phyloP scores from a whole-genome alignment of 92 coral and sea anemone species.

The Siderastrea radians region DNA sequence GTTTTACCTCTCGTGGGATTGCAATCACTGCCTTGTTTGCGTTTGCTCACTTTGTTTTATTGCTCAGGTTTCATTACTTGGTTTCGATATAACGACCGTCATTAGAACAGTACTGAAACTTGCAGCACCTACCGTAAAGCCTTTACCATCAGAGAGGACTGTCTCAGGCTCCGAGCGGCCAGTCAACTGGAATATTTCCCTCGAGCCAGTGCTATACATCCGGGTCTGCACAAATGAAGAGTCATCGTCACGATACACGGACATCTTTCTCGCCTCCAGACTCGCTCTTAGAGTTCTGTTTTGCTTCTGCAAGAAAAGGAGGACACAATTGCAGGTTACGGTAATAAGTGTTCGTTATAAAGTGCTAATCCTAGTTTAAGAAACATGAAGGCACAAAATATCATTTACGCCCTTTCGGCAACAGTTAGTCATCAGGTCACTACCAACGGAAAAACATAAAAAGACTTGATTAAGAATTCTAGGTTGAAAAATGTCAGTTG shows the following conservation, averaged over 20 bases:
- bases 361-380: neutral
- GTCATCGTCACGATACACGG: neutral
- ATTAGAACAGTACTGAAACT: neutral
- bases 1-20: no score
- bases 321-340: neutral
- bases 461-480: no score
- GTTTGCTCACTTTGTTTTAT: no score
- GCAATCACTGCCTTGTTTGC: no score
- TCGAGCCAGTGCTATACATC: neutral
- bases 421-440: no score
- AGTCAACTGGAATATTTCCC: slow-evolving; percentile 16
- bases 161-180: neutral
- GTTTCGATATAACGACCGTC: no score
- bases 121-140: slow-evolving; percentile 10
- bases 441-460: no score
- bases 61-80: no score
- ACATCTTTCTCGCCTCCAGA: neutral
- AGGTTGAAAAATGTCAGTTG: no score
- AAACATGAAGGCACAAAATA: neutral
- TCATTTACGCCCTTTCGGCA: neutral
- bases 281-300: slow-evolving; percentile 21
- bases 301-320: neutral
- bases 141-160: neutral
- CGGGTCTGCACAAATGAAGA: neutral
- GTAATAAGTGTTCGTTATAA: neutral